Evolutionary conservation across 2,113 vertebrate genomes (phyloP).

Genomic region (Echinops telfairi): DNA sequence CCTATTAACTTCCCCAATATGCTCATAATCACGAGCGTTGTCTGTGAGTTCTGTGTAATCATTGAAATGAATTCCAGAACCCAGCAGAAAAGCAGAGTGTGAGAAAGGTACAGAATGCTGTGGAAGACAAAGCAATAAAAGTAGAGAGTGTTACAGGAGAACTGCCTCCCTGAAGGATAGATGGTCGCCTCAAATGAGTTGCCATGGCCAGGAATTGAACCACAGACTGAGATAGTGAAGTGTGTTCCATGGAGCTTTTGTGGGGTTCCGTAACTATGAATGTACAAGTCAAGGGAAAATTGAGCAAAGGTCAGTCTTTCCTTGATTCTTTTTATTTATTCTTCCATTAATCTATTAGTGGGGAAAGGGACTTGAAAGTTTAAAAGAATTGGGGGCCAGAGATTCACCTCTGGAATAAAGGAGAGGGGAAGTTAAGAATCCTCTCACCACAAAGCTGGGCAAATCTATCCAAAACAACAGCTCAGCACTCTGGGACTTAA

Average conservation of each 20-base stretch:
- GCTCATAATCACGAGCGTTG: too few species aligned
- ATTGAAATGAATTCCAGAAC: too few species aligned
- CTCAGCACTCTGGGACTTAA: neutral
- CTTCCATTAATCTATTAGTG: neutral
- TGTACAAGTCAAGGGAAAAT: neutral
- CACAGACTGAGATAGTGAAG: neutral
- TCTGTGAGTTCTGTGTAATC: too few species aligned
- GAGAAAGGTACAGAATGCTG: too few species aligned
- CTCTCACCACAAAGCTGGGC: neutral
- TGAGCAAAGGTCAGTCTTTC: neutral
- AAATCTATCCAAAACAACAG: neutral
- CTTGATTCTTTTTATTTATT: neutral
- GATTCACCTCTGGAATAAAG: neutral
- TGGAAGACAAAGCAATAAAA: too few species aligned
- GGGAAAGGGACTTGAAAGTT: neutral
- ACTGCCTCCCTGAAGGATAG: neutral
- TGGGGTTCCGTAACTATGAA: neutral
- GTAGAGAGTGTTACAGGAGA: too few species aligned
- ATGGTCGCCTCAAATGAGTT: neutral
- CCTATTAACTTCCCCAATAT: too few species aligned
- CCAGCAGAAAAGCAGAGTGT: too few species aligned
- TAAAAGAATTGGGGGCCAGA: neutral
- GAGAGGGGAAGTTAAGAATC: neutral
- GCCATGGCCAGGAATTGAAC: neutral
- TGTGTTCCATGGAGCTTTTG: neutral